Evolutionary conservation across 2,797 vertebrate species (phyloP).

Genomic region (Enteromius trimaculatus): DNA sequence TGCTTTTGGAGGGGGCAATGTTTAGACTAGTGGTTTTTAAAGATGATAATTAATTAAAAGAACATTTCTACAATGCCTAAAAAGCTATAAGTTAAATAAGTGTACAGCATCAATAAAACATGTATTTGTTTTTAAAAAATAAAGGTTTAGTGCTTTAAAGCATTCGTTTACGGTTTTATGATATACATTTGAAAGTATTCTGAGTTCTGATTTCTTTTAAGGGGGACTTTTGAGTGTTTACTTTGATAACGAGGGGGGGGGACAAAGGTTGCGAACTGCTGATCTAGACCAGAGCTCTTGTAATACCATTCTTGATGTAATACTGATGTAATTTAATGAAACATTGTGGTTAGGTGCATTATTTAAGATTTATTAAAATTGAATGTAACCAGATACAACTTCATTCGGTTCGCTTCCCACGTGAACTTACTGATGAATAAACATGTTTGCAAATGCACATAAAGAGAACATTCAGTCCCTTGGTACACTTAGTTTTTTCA

Average conservation of each 20-base stretch:
- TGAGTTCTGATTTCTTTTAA: neutral
- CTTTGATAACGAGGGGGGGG: neutral
- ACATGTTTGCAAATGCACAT: slow-evolving; percentile 11
- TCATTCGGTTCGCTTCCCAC: neutral
- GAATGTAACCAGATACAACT: neutral
- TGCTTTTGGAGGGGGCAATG: neutral
- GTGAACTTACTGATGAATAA: neutral
- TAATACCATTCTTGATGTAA: slow-evolving; percentile 22
- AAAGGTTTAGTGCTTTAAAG: neutral
- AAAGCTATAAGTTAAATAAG: neutral
- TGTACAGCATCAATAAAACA: neutral
- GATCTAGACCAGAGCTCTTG: neutral
- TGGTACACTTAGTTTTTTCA: neutral
- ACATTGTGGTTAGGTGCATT: neutral
- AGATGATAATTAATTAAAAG: neutral
- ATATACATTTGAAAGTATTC: neutral
- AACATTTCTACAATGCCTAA: neutral
- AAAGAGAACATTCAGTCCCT: slow-evolving; percentile 16
- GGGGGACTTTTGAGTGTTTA: neutral
- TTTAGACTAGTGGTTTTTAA: neutral
- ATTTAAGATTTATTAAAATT: neutral
- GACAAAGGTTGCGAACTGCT: slow-evolving; percentile 2
- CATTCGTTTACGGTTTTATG: neutral
- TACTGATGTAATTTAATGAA: neutral
- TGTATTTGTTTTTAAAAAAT: neutral